A percentile compares a stretch with the other conserved stretches of the same genome.
Conservation (phyloP, 2,888 invertebrate species). For the Tromatobia lineatoria region DNA sequence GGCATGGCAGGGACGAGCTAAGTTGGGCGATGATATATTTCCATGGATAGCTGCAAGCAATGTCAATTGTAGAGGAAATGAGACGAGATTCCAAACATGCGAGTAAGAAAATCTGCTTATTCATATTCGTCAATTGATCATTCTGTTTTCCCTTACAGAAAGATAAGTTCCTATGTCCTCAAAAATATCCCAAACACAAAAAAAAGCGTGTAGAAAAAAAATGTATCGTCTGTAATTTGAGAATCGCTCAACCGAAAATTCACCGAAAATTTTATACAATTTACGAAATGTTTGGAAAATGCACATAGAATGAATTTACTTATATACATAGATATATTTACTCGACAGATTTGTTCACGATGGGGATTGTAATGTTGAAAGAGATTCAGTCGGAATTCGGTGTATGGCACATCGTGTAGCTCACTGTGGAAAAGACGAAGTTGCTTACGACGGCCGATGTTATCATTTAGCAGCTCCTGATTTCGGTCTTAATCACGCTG, state of each 20-base stretch:
- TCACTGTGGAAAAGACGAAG: slow-evolving; percentile 86
- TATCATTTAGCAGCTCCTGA: slow-evolving; percentile 85
- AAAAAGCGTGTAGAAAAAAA: no score
- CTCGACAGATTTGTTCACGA: slow-evolving; percentile 79
- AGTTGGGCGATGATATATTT: slow-evolving; percentile 75
- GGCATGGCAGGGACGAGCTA: slow-evolving; percentile 85
- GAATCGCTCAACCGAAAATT: no score
- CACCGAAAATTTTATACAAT: no score
- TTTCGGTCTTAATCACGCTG: slow-evolving; percentile 83
- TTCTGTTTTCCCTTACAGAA: no score
- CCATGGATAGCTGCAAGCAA: slow-evolving; percentile 83
- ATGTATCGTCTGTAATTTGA: no score
- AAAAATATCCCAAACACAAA: no score
- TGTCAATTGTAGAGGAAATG: slow-evolving; percentile 84
- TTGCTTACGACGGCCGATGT: slow-evolving; percentile 86
- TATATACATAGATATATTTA: slow-evolving; percentile 37
- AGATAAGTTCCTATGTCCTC: no score
- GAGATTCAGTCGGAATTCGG: slow-evolving; percentile 84
- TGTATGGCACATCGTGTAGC: slow-evolving; percentile 84
- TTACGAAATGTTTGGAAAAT: no score
- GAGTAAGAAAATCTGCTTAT: slow-evolving; percentile 73
- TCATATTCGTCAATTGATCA: slow-evolving; percentile 26
- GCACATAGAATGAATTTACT: background rate
- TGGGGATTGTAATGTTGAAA: slow-evolving; percentile 80
- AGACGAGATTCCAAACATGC: slow-evolving; percentile 84